These are phyloP conservation scores for Dreissena polymorpha DNA, from an alignment of 1,140 invertebrate species.

Conservation along the genomic window DNA sequence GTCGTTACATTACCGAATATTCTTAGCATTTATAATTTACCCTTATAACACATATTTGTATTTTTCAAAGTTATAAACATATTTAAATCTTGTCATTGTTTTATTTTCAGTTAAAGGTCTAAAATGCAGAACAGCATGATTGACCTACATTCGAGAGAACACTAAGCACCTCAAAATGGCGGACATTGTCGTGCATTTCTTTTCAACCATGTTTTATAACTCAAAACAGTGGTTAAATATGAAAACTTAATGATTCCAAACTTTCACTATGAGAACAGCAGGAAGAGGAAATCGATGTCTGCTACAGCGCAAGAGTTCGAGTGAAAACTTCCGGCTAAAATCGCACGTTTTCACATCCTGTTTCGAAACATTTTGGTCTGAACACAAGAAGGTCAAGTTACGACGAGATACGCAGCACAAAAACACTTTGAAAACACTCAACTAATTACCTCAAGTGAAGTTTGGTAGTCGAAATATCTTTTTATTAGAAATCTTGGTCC, in stretches of 20 bases:
- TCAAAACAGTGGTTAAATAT: not conserved
- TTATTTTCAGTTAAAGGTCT: no score
- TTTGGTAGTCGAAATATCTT: not conserved
- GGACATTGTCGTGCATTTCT: slow-evolving; percentile 31
- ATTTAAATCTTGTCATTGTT: no score
- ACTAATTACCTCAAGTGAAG: not conserved
- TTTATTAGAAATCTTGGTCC: not conserved
- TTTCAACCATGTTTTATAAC: not conserved
- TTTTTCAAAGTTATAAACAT: no score
- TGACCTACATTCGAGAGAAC: slow-evolving; percentile 46
- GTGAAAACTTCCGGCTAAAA: slow-evolving; percentile 76
- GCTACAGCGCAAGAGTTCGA: slow-evolving; percentile 71
- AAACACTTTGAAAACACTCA: not conserved
- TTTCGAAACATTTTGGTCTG: slow-evolving; percentile 53
- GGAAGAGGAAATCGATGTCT: slow-evolving; percentile 77
- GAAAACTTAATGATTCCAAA: not conserved
- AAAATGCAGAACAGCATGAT: not conserved
- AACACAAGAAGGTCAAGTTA: not conserved
- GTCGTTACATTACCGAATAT: no score
- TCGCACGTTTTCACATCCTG: slow-evolving; percentile 72
- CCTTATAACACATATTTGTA: no score
- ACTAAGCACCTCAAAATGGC: slow-evolving; percentile 39
- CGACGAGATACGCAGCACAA: not conserved
- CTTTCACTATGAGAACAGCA: slow-evolving; percentile 15
- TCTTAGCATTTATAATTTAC: no score